Evolutionary conservation across 2,797 vertebrate genomes (phyloP).

Genomic region (Mormyrops attenuatus): DNA sequence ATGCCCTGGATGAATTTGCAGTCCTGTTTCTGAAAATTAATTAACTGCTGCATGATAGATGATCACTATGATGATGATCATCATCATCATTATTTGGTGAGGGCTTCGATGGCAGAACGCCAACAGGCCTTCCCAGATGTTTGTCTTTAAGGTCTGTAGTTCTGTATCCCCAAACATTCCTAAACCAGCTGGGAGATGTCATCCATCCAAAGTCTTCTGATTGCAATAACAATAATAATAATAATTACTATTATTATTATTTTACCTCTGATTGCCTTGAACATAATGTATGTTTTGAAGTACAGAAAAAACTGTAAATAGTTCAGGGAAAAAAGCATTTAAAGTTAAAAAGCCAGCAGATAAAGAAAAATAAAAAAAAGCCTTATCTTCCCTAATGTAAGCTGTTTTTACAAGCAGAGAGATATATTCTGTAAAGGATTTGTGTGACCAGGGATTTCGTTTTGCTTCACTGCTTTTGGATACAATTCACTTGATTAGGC

Average conservation of each 20-base stretch:
- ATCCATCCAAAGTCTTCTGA: not conserved
- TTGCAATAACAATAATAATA: not conserved
- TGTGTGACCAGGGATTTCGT: not conserved
- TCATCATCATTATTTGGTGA: not conserved
- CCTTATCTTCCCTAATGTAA: not conserved
- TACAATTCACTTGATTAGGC: not conserved
- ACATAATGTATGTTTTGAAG: not conserved
- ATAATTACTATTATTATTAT: not conserved
- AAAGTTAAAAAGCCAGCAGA: not conserved
- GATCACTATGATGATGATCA: not conserved
- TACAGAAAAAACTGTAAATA: not conserved
- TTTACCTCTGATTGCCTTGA: not conserved
- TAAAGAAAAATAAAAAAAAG: not conserved
- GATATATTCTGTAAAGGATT: not conserved
- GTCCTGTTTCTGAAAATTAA: not conserved
- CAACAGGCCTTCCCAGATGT: not conserved
- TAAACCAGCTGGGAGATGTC: not conserved
- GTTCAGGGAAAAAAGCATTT: not conserved
- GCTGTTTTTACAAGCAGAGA: not conserved
- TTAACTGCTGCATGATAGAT: not conserved
- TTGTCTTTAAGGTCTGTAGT: not conserved
- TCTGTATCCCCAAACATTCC: not conserved
- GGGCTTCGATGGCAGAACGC: not conserved
- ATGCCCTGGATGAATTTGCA: conserved; percentile 45
- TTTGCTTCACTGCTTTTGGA: not conserved